These are phyloP conservation scores for Macrosoma leucophasiata DNA, from an alignment of 2,888 invertebrate species.

Conservation along the genomic window DNA sequence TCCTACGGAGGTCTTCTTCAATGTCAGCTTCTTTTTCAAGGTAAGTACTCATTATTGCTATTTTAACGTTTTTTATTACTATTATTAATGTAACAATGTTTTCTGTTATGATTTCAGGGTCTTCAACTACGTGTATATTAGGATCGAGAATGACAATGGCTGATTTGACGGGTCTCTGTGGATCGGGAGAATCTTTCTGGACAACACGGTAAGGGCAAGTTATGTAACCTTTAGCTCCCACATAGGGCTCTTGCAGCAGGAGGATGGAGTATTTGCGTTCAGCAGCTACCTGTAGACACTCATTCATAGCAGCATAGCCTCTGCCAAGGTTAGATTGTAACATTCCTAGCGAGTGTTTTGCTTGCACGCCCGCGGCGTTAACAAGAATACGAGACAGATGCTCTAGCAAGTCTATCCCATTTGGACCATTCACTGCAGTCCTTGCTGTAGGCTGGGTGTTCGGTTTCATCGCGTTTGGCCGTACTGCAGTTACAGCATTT, in stretches of 20 bases:
- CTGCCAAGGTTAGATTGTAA: neutral
- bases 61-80: neutral
- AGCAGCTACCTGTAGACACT: neutral
- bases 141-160: neutral
- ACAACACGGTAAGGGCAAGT: neutral
- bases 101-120: conserved; percentile 2
- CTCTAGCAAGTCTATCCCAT: conserved; percentile 2
- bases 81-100: conserved; percentile 2
- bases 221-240: neutral
- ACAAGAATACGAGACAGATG: neutral
- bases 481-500: conserved; percentile 19
- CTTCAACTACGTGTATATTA: neutral
- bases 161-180: neutral
- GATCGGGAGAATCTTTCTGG: neutral
- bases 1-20: neutral
- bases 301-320: neutral
- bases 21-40: neutral
- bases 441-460: conserved; percentile 3
- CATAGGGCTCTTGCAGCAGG: neutral
- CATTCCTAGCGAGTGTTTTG: neutral
- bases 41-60: neutral
- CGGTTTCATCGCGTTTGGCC: neutral
- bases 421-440: neutral
- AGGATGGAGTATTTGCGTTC: neutral
- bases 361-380: neutral